phyloP scores from a whole-genome alignment of 2,888 invertebrate genomes.

The Psylliodes chrysocephalus region DNA sequence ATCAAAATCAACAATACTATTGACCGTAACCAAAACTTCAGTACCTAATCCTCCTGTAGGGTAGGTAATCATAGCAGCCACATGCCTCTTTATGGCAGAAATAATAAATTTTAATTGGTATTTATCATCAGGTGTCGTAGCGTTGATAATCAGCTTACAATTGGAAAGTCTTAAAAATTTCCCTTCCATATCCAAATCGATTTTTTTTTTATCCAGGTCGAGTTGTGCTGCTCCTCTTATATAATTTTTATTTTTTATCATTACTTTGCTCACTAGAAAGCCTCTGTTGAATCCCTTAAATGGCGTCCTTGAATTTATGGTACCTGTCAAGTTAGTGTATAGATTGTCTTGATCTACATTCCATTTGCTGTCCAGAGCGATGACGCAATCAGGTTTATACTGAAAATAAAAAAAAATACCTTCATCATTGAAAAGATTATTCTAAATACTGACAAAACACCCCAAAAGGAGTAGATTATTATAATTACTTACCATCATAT shows the following conservation, averaged over 20 bases:
- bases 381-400: constrained; percentile 74
- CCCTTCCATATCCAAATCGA: constrained; percentile 75
- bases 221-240: constrained; percentile 77
- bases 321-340: constrained; percentile 75
- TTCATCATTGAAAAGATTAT: too few species aligned
- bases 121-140: constrained; percentile 78
- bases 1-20: constrained; percentile 76
- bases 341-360: constrained; percentile 67
- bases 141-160: constrained; percentile 79
- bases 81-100: constrained; percentile 75
- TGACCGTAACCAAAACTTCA: constrained; percentile 73
- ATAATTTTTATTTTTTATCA: constrained; percentile 71
- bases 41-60: constrained; percentile 76
- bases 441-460: too few species aligned
- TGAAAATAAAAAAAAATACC: constrained; percentile 63
- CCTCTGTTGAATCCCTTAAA: constrained; percentile 77
- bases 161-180: constrained; percentile 72
- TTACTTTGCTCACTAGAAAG: constrained; percentile 74
- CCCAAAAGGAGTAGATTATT: too few species aligned
- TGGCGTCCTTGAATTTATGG: constrained; percentile 74
- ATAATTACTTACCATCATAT: constrained; percentile 66
- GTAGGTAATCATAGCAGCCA: constrained; percentile 78
- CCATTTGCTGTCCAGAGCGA: constrained; percentile 79
- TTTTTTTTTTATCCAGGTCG: constrained; percentile 76
- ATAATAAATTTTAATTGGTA: constrained; percentile 78